Evolutionary conservation across 2,113 vertebrate species (phyloP).

Genomic region (Gnathonemus echidnorhynchus): DNA sequence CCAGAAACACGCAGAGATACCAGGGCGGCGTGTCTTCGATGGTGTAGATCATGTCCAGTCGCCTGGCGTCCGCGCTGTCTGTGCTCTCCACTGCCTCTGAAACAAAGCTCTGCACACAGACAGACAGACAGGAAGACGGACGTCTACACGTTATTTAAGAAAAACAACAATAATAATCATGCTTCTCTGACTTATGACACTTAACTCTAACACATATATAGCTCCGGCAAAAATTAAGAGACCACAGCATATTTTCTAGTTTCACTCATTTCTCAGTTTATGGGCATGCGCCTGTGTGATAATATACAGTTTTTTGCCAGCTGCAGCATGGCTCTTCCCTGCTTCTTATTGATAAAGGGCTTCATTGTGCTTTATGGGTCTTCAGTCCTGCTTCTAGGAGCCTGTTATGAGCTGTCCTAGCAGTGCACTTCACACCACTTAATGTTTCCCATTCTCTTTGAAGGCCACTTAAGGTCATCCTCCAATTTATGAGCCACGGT

Average conservation of each 20-base stretch:
- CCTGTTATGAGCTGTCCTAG: not conserved
- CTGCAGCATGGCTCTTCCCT: not conserved
- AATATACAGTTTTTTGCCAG: not conserved
- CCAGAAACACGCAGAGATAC: conserved; percentile 95
- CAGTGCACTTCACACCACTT: not conserved
- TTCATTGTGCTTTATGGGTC: not conserved
- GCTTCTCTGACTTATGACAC: not conserved
- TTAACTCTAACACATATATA: not conserved
- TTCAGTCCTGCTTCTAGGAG: not conserved
- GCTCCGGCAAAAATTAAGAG: not conserved
- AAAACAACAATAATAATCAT: not conserved
- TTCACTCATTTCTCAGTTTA: not conserved
- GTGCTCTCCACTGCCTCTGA: conserved; percentile 83
- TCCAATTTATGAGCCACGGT: not conserved
- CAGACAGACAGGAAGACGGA: not conserved
- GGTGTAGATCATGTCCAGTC: conserved; percentile 94
- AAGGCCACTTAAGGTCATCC: not conserved
- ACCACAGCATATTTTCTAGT: not conserved
- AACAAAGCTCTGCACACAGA: conserved; percentile 70
- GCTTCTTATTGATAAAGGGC: not conserved
- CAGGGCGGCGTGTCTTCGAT: conserved; percentile 95
- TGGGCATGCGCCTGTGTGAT: not conserved
- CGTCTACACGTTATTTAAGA: not conserved
- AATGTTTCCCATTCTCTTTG: not conserved
- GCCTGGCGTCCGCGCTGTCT: conserved; percentile 68